These are phyloP conservation scores for Protaetia brevitarsis DNA, from an alignment of 1,140 invertebrate species.

Conservation along the genomic window DNA sequence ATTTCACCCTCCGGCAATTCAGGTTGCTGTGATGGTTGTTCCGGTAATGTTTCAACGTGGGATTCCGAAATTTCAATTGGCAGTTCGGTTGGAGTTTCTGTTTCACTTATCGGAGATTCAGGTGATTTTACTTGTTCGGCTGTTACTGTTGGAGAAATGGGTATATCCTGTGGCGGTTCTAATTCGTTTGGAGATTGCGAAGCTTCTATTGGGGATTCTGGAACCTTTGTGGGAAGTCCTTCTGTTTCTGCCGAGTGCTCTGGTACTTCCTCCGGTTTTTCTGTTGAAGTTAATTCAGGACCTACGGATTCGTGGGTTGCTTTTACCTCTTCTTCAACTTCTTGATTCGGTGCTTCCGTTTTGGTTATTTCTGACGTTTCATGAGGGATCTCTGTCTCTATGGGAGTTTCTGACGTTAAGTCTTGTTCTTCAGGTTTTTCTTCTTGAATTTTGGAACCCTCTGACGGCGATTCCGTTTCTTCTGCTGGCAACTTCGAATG, in stretches of 20 bases:
- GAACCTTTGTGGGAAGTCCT: not conserved
- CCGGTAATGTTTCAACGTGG: not conserved
- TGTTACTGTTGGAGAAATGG: not conserved
- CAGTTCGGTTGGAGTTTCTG: not conserved
- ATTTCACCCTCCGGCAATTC: no score
- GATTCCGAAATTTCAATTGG: not conserved
- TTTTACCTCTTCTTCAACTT: no score
- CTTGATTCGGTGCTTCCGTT: not conserved
- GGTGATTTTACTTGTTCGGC: not conserved
- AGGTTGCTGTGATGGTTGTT: no score
- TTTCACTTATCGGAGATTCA: not conserved
- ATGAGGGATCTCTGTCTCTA: not conserved
- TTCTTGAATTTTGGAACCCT: not conserved
- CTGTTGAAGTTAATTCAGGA: not conserved
- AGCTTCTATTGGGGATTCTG: not conserved
- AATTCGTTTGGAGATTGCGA: not conserved
- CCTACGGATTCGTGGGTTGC: not conserved
- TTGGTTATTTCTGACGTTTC: not conserved
- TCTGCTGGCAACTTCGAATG: conserved; percentile 6
- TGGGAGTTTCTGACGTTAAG: not conserved
- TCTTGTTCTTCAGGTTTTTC: not conserved
- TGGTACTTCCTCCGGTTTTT: not conserved
- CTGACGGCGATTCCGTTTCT: not conserved
- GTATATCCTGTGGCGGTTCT: not conserved
- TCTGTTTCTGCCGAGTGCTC: not conserved